Base-by-base conservation (phyloP, 2,113 vertebrate species). In the Cyphomyrus discorhynchus region DNA sequence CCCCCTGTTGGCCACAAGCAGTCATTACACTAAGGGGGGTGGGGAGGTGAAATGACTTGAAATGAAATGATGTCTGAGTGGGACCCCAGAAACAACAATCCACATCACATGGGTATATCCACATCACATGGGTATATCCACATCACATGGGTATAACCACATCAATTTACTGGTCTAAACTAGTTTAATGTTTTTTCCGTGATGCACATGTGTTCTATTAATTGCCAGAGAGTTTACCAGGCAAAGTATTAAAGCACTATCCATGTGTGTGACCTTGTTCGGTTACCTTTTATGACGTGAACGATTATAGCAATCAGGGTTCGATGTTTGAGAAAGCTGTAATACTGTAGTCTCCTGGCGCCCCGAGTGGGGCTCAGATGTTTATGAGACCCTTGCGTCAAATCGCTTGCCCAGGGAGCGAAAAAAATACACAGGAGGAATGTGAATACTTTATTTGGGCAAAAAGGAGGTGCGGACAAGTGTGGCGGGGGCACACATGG, bases 401-500 rank as follows among this genome's bases (percentile, higher is more conserved):
- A 89, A 52, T 50, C 9, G 47, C 70, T 89, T 77, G 62, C 47
- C 47, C 92, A 92, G 90, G 88, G 88, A 90, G 92, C 90, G 93
- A 94, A 93, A 93, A 92, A 84, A 93, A 93, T 92, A 94, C 94
- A 92, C 87, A 50, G 87, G 82, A 94, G 94, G 95, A 96, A 95
- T 96, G 94, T 50, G 89, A 94, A 94, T 93, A 89, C 96, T 97
- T 96, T 97, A 97, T 97, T 96, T 96, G 96, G 96, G 95, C 96
- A 97, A 95, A 92, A 89, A 92, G 92, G 91, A 94, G 93, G 92
- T 89, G 89, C 90, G 91, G 91, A 46, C 45, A 86, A 88, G 90
- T 89, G 91, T 88, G 89, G 42, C 0, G 83, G 88, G 77, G 4
- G 91, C 50, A 90, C 19, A 90, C 62, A 91, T 86, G 85, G 88